Conservation (phyloP, 1,140 invertebrate genomes). For the Ips typographus region DNA sequence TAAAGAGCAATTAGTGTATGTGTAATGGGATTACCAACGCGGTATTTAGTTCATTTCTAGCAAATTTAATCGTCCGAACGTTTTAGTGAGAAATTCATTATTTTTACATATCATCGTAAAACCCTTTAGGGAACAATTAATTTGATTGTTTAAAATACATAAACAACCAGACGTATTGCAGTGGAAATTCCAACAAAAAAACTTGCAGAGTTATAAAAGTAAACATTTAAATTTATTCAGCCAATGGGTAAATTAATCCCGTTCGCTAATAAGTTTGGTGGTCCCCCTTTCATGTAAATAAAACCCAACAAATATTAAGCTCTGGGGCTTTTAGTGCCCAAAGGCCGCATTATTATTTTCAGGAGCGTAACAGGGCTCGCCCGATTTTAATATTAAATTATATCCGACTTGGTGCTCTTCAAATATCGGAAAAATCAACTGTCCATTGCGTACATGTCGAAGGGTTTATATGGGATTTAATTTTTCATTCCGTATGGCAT, state of each 20-base stretch:
- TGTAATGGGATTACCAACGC: conserved; percentile 2
- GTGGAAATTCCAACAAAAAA: no score
- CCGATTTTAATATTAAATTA: conserved; percentile 2
- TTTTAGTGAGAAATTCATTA: background rate
- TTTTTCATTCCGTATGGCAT: no score
- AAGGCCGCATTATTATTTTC: background rate
- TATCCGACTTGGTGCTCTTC: background rate
- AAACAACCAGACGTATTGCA: background rate
- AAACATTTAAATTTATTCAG: background rate
- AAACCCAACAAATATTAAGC: conserved; percentile 2
- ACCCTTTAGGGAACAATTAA: background rate
- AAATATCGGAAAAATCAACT: background rate
- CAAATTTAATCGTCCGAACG: background rate
- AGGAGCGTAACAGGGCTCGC: background rate
- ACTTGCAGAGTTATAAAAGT: background rate
- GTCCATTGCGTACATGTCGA: background rate
- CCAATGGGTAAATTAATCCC: background rate
- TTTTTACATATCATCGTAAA: background rate
- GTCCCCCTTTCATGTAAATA: background rate
- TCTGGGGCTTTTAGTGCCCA: background rate
- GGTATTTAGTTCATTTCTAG: conserved; percentile 3
- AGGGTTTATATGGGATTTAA: no score
- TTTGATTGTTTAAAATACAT: background rate
- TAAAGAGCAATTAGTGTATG: conserved; percentile 6
- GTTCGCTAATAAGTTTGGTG: background rate